Evolutionary conservation across 1,140 invertebrate species (phyloP).

Genomic region (Mycetomoellerius zeteki): DNA sequence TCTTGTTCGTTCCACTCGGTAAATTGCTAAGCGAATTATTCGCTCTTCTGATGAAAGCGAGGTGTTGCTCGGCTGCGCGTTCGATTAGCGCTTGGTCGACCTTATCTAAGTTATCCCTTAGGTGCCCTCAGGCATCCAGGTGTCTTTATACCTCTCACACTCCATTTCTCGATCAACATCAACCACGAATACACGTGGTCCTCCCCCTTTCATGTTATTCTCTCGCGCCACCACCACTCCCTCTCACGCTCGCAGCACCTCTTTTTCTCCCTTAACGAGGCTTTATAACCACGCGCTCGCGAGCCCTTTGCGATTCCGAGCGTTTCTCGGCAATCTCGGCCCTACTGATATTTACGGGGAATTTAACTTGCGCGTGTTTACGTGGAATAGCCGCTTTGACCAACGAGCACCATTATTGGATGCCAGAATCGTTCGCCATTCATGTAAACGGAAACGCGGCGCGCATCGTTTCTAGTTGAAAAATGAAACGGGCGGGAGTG

Average conservation of each 20-base stretch:
- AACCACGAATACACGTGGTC: slow-evolving; percentile 48
- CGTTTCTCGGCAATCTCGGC: slow-evolving; percentile 28
- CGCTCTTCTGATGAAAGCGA: slow-evolving; percentile 74
- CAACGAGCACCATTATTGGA: slow-evolving; percentile 8
- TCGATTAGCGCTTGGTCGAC: slow-evolving; percentile 73
- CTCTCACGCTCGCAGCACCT: no score
- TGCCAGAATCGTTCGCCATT: background rate
- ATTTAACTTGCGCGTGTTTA: slow-evolving; percentile 42
- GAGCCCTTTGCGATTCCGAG: slow-evolving; percentile 44
- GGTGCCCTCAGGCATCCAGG: slow-evolving; percentile 60
- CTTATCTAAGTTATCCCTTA: slow-evolving; percentile 69
- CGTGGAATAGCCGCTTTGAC: slow-evolving; percentile 5
- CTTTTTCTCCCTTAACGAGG: slow-evolving; percentile 3
- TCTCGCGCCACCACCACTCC: background rate
- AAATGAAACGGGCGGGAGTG: background rate
- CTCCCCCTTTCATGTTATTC: background rate
- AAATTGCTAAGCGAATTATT: slow-evolving; percentile 82
- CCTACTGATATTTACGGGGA: slow-evolving; percentile 35
- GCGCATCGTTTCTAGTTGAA: background rate
- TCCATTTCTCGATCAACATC: slow-evolving; percentile 76
- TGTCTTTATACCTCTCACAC: slow-evolving; percentile 75
- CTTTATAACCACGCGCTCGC: slow-evolving; percentile 42
- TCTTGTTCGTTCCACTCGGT: slow-evolving; percentile 75
- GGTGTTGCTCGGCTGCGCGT: slow-evolving; percentile 29
- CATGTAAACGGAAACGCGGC: background rate